phyloP scores from a whole-genome alignment of 2,888 invertebrate species.

The Dicyrtoma fusca region DNA sequence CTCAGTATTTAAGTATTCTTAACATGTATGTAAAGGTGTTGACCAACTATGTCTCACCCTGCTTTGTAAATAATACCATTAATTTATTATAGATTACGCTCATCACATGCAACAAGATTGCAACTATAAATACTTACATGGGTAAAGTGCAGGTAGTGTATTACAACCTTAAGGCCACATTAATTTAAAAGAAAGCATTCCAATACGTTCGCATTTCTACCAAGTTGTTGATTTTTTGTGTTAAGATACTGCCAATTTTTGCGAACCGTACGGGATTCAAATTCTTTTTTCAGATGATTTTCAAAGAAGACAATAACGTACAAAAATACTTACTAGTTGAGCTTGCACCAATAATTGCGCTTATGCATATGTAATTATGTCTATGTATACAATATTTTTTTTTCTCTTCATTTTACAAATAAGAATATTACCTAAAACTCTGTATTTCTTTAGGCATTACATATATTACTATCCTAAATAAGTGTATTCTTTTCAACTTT shows the following conservation, averaged over 20 bases:
- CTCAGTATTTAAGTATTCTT: background rate
- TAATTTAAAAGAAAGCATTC: background rate
- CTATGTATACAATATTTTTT: background rate
- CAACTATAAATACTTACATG: conserved; percentile 22
- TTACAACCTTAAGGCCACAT: conserved; percentile 8
- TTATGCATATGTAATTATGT: too few relatives aligned
- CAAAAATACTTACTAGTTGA: conserved; percentile 17
- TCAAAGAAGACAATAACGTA: background rate
- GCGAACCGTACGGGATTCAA: background rate
- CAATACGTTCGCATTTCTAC: background rate
- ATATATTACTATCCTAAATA: background rate
- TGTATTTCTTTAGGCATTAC: background rate
- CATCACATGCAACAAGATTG: conserved; percentile 20
- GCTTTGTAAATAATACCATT: background rate
- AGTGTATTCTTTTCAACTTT: conserved; percentile 22
- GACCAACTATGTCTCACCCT: too few relatives aligned
- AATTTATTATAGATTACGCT: conserved; percentile 11
- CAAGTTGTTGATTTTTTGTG: background rate
- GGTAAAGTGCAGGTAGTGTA: background rate
- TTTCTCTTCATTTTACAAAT: background rate
- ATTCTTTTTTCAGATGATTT: background rate
- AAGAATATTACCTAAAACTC: background rate
- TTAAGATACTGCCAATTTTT: background rate
- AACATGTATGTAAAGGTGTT: too few relatives aligned
- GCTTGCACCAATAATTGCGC: background rate